Base-by-base conservation (phyloP, 1,140 invertebrate species). In the Eumaeus atala region DNA sequence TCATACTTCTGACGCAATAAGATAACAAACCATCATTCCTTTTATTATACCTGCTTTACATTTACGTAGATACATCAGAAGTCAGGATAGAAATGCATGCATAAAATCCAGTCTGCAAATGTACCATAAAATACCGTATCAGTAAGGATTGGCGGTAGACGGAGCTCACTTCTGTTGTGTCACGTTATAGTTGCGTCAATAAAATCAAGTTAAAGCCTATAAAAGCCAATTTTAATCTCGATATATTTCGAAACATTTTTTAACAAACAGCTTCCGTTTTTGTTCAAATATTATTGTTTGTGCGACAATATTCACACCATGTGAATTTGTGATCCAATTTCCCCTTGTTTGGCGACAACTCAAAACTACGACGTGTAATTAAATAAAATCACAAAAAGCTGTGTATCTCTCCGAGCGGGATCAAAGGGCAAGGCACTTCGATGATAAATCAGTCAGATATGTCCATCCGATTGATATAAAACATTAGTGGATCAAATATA, bases 271-370 rank as follows among this genome's bases (percentile, higher is more conserved):
- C 40, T 44, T 44, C 16, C 12, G 12, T 44, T 44, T 12, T 44
- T 44, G 40, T 44, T 14, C 40, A 44, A 44, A 44, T 44, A 44
- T 44, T 17, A 44, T 44, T 67, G 53, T 62, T 58, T 65, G 61
- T 70, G 60, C 65, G 68, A 54, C 48, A 64, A 65, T 58, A 61
- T 34, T 38, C 47, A 49, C 38, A 51, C 44, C 40, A 44, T 44
- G 40, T 44, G 40, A 44, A 44, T 50, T 34, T 28, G 38, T 55
- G 54, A 59, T 59, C 52, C 38, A 51, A 54, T 55, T 51, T 36
- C 36, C 16, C 48, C 50, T 59, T 51, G 36, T 38, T 51, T 55
- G 35, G 48, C 44, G 48, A 49, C 34, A 51, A 54, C 38, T 33
- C 18, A 54, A 54, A 56, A 56, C 38, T 47, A 59, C 52, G 48